Percentiles rank a stretch among this genome's conserved stretches.
Conservation (phyloP, 2,113 vertebrate genomes). For the Puntigrus tetrazona region DNA sequence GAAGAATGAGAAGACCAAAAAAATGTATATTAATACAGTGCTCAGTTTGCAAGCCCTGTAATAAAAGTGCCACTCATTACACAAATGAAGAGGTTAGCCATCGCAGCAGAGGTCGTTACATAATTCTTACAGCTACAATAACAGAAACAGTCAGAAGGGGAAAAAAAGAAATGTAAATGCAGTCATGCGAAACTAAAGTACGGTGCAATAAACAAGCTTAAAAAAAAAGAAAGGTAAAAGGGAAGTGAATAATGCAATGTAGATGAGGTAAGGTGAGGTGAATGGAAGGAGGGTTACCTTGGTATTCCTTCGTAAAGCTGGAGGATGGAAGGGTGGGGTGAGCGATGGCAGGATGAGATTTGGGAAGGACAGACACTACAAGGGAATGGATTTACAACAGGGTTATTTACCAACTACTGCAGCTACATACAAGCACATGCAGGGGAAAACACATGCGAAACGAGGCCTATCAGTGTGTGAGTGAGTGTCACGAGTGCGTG, state of each 20-base stretch:
- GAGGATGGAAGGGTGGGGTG: background rate
- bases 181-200: background rate
- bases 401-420: conserved; percentile 37
- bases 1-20: background rate
- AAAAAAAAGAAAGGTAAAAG: background rate
- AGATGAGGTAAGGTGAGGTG: background rate
- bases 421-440: background rate
- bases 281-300: conserved; percentile 49
- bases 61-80: background rate
- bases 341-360: conserved; percentile 19
- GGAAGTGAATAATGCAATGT: background rate
- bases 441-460: background rate
- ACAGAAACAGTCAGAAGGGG: background rate
- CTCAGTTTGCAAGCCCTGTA: background rate
- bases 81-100: background rate
- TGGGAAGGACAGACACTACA: conserved; percentile 46
- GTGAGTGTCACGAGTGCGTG: background rate
- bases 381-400: conserved; percentile 39
- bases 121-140: background rate
- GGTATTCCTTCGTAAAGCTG: background rate
- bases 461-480: conserved; percentile 21
- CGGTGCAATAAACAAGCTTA: background rate
- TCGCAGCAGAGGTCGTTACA: background rate
- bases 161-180: background rate
- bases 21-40: background rate